Conservation (phyloP, 2,113 vertebrate genomes). For the Lamprotornis superbus region DNA sequence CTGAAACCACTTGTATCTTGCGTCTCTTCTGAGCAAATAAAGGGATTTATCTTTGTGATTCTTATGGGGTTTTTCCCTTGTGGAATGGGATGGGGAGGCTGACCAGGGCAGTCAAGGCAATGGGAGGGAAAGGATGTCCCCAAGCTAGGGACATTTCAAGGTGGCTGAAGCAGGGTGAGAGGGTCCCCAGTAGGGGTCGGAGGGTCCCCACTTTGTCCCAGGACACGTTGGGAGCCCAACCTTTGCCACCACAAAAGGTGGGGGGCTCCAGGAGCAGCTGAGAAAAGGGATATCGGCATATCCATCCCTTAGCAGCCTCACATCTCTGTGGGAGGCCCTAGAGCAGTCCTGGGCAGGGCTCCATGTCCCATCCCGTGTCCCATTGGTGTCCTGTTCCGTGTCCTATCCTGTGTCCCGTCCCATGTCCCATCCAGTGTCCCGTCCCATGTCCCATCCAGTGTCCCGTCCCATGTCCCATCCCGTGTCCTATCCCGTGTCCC, state of each 20-base stretch:
- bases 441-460: accelerated
- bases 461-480: not conserved
- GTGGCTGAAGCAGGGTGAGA: accelerated
- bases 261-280: not conserved
- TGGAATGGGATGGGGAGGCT: not conserved
- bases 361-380: not conserved
- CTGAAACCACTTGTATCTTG: not conserved
- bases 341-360: not conserved
- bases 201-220: accelerated
- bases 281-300: too few relatives aligned
- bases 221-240: accelerated
- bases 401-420: not conserved
- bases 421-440: not conserved
- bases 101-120: accelerated
- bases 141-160: not conserved
- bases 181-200: not conserved
- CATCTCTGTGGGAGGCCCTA: accelerated
- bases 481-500: accelerated
- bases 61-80: not conserved
- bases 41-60: not conserved
- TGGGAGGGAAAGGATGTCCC: not conserved
- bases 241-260: accelerated
- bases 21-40: not conserved
- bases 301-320: accelerated
- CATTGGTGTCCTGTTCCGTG: accelerated